Evolutionary conservation across 2,888 invertebrate genomes (phyloP).

Genomic region (Opisthograptis luteolata): DNA sequence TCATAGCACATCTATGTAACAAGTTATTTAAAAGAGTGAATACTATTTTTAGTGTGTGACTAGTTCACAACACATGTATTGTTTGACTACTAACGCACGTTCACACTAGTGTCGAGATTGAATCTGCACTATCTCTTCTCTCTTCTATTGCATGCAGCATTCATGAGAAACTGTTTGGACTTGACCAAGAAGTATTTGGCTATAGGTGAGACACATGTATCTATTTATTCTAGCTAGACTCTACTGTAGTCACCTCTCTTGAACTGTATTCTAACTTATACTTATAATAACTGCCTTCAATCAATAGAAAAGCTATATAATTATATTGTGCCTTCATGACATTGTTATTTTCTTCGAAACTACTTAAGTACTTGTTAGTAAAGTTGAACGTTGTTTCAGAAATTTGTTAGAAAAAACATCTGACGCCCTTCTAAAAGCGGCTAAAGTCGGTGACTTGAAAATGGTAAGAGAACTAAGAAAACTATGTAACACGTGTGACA

Average conservation of each 20-base stretch:
- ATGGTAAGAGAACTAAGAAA: constrained; percentile 86
- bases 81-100: constrained; percentile 29
- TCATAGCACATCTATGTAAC: constrained; percentile 5
- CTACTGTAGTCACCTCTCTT: constrained; percentile 9
- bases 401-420: constrained; percentile 92
- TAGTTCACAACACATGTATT: constrained; percentile 21
- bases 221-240: constrained; percentile 30
- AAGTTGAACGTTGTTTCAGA: constrained; percentile 80
- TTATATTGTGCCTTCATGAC: background rate
- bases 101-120: constrained; percentile 51
- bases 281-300: too few relatives aligned
- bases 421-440: constrained; percentile 92
- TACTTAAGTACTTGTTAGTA: constrained; percentile 1
- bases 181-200: constrained; percentile 90
- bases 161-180: constrained; percentile 92
- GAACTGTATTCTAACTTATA: background rate
- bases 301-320: too few relatives aligned
- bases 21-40: background rate
- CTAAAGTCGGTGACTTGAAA: constrained; percentile 92
- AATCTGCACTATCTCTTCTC: constrained; percentile 78
- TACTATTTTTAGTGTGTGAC: constrained; percentile 10
- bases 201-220: constrained; percentile 83
- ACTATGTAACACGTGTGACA: constrained; percentile 17
- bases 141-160: constrained; percentile 90
- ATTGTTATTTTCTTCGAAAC: constrained; percentile 18